Percentiles rank a stretch among this genome's conserved stretches.
These are phyloP conservation scores for Prorops nasuta DNA, from an alignment of 1,140 invertebrate genomes.

Conservation along the genomic window DNA sequence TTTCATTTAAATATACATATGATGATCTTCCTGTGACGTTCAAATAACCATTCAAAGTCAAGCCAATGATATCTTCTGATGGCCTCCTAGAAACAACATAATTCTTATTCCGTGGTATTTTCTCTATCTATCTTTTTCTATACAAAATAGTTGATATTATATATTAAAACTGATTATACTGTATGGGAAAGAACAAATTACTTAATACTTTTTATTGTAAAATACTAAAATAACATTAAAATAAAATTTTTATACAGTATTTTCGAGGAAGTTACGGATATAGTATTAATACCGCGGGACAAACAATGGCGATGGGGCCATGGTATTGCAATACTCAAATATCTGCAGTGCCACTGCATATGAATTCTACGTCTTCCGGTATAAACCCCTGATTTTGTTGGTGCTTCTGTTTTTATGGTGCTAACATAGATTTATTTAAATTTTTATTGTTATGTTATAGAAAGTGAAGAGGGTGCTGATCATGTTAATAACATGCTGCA, in stretches of 20 bases:
- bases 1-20: too few relatives aligned
- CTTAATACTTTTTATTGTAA: not conserved
- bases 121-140: too few relatives aligned
- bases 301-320: slow-evolving; percentile 3
- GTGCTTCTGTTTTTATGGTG: not conserved
- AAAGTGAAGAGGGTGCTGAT: not conserved
- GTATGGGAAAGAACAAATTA: too few relatives aligned
- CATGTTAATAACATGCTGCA: not conserved
- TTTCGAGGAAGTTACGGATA: slow-evolving; percentile 16
- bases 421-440: slow-evolving; percentile 5
- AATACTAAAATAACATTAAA: not conserved
- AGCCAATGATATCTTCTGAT: too few relatives aligned
- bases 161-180: too few relatives aligned
- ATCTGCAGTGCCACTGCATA: slow-evolving; percentile 4
- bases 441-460: slow-evolving; percentile 5
- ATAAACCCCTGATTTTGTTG: not conserved
- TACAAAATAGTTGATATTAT: too few relatives aligned
- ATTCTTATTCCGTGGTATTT: too few relatives aligned
- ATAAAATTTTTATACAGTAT: slow-evolving; percentile 6
- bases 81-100: too few relatives aligned
- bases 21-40: too few relatives aligned
- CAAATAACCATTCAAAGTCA: too few relatives aligned
- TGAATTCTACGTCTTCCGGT: too few relatives aligned
- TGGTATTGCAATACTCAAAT: slow-evolving; percentile 6
- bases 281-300: slow-evolving; percentile 14